Evolutionary conservation across 2,113 vertebrate species (phyloP), one percentile per base, ranked within the genome.

Genomic region (Apteryx owenii): DNA sequence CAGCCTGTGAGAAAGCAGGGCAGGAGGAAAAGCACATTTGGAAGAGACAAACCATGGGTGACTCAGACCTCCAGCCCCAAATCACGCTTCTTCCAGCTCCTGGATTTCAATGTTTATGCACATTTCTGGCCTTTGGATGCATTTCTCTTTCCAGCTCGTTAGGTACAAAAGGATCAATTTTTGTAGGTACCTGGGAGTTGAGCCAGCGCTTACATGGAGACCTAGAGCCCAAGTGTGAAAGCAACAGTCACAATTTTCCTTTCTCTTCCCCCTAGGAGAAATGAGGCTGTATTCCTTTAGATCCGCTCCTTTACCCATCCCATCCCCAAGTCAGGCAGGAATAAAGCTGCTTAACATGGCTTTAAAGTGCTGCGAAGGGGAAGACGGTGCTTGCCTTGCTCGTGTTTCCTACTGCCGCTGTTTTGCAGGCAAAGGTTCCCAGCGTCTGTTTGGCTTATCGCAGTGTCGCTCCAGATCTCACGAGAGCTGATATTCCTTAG

Each of bases 401-500:
- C 6, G 0, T 1, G 54, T 38, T 70, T 51, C 31, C 26, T 6
- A 1, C 40, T 1, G 4, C 22, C 29, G 26, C 65, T 29, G 65
- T 40, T 44, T 44, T 68, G 26, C 26, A 29, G 1, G 38, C 21
- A 9, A 12, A 36, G 18, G 25, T 4, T 44, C 38, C 7, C 4
- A 0, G 17, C 0, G 2, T 13, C 33, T 29, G 42, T 54, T 56
- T 0, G 0, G 42, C 29, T 38, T 2, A 4, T 56, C 10, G 50
- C 15, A 1, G 2, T 0, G 3, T 3, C 66, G 23, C 56, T 1
- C 0, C 1, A 0, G 44, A 21, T 13, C 29, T 23, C 18, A 4
- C 0, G 3, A 29, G 19, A n/a, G 2, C 11, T 4, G 73, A 12
- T 0, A 40, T 33, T 50, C 12, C 58, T n/a, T 7, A 21, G 42